Base-by-base conservation (phyloP, 2,113 vertebrate species). In the Trochalopteron elliotii region DNA sequence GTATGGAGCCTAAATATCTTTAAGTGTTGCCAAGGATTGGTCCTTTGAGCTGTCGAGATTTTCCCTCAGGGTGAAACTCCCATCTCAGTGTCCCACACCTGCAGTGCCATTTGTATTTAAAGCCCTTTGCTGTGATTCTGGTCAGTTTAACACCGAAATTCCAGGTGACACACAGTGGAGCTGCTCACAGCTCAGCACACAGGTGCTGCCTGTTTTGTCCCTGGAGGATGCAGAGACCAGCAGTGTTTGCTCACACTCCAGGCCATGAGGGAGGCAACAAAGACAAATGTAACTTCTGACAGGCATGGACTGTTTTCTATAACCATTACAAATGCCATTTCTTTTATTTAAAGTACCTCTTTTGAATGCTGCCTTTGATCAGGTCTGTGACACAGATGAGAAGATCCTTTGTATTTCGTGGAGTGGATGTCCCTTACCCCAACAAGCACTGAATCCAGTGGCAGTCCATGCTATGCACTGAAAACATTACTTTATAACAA, bases 31-130 rank as follows among this genome's bases (percentile, higher is more conserved):
- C 20, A 6, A 33, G 23, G 67, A 8, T 4, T 11, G 4, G 9
- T n/a, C 22, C 20, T 11, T 0, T 1, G n/a, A 37, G 27, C 50
- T 10, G 8, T 9, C 0, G 0, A 7, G 40, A 11, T 9, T 19
- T 28, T 52, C 28, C 47, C 18, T 9, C 4, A 14, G 37, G 2
- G 10, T 5, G 21, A 15, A 52, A 21, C 23, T 44, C n/a, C 37
- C 5, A 2, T 21, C 16, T 20, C 13, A 18, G 5, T 9, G 4
- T 42, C 30, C 59, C 47, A 24, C 50, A 53, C 31, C 57, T 63
- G 16, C 47, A 27, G n/a, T 17, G 15, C 42, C 23, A 4, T 14
- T 67, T 27, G 45, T 31, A 15, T 53, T 22, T 68, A 35, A 60
- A 53, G 77, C 19, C 4, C 44, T 71, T 37, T 57, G 22, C 63